Evolutionary conservation across 2,113 vertebrate species (phyloP).

Genomic region (Fregetta grallaria): DNA sequence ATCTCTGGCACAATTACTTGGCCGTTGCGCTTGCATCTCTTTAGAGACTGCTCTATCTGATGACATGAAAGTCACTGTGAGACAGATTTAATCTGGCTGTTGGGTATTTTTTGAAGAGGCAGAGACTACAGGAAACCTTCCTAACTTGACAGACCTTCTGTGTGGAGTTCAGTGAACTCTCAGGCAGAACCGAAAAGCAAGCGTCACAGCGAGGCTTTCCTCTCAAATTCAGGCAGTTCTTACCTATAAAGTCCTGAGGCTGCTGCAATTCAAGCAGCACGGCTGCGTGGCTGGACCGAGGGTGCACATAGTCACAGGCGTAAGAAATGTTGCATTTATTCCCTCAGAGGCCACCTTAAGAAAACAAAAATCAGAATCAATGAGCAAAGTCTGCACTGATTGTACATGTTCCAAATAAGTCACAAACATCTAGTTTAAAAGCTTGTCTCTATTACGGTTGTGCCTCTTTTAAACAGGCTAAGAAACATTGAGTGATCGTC

Average conservation of each 20-base stretch:
- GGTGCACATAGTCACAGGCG: not conserved
- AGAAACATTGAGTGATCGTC: not conserved
- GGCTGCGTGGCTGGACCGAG: not conserved
- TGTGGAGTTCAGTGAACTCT: not conserved
- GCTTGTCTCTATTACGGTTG: not conserved
- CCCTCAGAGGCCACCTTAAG: not conserved
- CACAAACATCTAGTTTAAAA: slow-evolving; percentile 3
- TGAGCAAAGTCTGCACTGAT: not conserved
- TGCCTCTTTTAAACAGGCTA: not conserved
- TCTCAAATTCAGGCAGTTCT: not conserved
- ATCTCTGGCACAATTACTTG: not conserved
- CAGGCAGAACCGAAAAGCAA: not conserved
- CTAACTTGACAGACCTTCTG: not conserved
- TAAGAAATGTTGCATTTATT: not conserved
- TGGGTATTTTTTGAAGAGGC: not conserved
- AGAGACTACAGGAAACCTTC: not conserved
- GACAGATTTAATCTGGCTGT: not conserved
- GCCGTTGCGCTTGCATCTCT: not conserved
- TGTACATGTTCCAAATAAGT: slow-evolving; percentile 10
- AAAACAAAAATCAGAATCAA: not conserved
- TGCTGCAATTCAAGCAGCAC: not conserved
- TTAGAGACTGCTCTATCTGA: not conserved
- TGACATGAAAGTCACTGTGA: not conserved
- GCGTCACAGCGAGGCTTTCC: not conserved
- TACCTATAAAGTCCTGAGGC: not conserved